Base-by-base conservation (phyloP, 2,797 vertebrate species). In the Chaetodon trifasciatus region DNA sequence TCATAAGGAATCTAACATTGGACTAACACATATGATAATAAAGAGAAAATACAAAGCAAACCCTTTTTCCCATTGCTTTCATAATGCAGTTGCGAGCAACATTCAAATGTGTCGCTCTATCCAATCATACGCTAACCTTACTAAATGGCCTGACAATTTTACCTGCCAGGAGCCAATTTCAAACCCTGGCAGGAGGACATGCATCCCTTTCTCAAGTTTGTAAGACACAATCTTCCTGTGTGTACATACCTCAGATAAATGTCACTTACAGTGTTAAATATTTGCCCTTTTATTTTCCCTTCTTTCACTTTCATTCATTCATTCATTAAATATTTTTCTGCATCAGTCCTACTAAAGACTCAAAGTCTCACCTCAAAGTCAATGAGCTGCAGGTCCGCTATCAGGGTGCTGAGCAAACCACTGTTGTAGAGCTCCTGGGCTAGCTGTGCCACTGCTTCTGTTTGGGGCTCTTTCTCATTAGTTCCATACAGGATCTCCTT, bases 391-490 rank as follows among this genome's bases (percentile, higher is more conserved):
- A 99, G 93, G 74, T 99, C 97, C 0, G 98, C 97, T 49, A 99
- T 95, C 67, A 99, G 94, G 11, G 96, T 98, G 88, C 97, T 94
- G 66, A 99, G 97, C 78, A 99, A 95, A 56, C 98, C 98, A 1
- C 97, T 99, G 91, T 99, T 99, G 89, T 99, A 99, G 0, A 99
- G 96, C 86, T 99, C 98, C 82, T 99, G 98, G 75, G 98, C 98
- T 0, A 99, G 96, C 85, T 99, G 98, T 1, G 98, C 98, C 88
- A 99, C 98, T 0, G 98, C 97, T 90, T 99, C 98, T 0, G 98
- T 99, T 89, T 99, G 98, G 0, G 98, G 98, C 66, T 99, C 98
- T 74, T 99, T 99, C 83, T 99, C 98, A 69, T 97, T 98, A 9
- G 98, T 99, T 82, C 98, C 98, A 39, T 98, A 99, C 0, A 99